Conservation (phyloP, 2,888 invertebrate species). For the Lithophane ornitopus region DNA sequence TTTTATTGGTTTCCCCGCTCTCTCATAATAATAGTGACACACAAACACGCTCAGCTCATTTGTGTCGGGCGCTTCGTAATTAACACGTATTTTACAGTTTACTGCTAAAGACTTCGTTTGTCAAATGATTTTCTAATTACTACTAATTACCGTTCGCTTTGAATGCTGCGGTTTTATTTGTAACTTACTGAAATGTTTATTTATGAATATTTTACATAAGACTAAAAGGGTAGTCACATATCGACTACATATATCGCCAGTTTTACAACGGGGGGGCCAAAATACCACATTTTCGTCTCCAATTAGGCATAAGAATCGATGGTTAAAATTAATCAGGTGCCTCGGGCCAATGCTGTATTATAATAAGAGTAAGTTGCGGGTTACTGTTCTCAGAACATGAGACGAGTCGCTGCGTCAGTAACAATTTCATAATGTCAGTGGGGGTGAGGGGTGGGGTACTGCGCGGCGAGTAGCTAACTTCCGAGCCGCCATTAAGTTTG, state of each 20-base stretch:
- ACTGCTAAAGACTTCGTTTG: slow-evolving; percentile 11
- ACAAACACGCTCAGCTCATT: slow-evolving; percentile 27
- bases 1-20: slow-evolving; percentile 36
- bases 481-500: too few species aligned
- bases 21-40: slow-evolving; percentile 27
- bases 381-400: neutral
- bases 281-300: neutral
- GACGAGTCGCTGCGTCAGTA: too few species aligned
- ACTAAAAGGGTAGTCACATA: neutral
- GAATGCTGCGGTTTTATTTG: neutral
- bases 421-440: too few species aligned
- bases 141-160: slow-evolving; percentile 8
- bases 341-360: neutral
- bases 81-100: slow-evolving; percentile 27
- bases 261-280: neutral
- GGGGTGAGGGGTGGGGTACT: too few species aligned
- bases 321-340: neutral
- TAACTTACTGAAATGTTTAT: neutral
- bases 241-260: neutral
- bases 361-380: neutral
- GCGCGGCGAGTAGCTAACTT: too few species aligned
- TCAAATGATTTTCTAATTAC: slow-evolving; percentile 18
- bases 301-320: neutral
- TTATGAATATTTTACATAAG: neutral
- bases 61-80: slow-evolving; percentile 10